Evolutionary conservation across 2,113 vertebrate species (phyloP).

Genomic region (Steatornis caripensis): DNA sequence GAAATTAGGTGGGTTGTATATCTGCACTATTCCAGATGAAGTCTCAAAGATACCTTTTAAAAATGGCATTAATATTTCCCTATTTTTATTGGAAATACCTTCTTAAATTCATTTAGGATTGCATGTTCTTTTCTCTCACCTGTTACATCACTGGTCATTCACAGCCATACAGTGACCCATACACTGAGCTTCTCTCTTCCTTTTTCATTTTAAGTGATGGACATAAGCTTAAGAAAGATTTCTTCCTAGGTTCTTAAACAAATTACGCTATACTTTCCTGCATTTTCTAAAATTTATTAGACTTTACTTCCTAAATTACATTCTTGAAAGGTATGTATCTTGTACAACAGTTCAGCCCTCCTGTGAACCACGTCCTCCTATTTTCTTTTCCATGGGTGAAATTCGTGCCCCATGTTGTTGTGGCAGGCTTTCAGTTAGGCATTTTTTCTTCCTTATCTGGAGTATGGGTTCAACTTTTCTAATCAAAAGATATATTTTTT

Average conservation of each 20-base stretch:
- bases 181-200: neutral
- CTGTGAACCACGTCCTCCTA: neutral
- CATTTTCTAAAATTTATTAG: neutral
- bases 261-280: neutral
- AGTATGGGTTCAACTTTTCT: neutral
- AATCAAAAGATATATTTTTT: neutral
- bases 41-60: neutral
- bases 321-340: neutral
- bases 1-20: neutral
- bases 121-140: neutral
- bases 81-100: neutral
- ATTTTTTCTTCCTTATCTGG: neutral
- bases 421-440: neutral
- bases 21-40: neutral
- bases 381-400: neutral
- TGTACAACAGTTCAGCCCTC: neutral
- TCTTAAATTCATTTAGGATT: neutral
- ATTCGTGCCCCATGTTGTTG: neutral
- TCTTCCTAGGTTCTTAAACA: neutral
- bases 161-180: neutral
- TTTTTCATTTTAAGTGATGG: neutral
- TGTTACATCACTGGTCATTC: neutral
- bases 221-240: neutral
- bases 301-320: neutral
- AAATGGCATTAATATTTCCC: neutral